Base-by-base conservation (phyloP, 2,113 vertebrate species). In the Zeus faber region DNA sequence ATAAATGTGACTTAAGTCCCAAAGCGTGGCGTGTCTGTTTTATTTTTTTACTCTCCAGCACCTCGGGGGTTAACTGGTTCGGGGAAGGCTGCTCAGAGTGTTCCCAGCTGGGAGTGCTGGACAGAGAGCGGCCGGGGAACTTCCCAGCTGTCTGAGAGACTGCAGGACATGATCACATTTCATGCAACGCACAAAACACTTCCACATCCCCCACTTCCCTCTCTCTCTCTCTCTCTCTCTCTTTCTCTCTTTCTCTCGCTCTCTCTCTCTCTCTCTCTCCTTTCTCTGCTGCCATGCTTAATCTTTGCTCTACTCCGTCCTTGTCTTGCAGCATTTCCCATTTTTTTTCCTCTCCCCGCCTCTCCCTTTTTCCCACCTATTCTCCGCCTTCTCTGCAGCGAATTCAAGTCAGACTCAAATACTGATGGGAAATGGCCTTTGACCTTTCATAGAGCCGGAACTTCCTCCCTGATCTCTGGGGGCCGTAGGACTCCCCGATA, bases 1-100 rank as follows among this genome's bases (percentile, higher is more conserved):
- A 91, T 96, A 95, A 97, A 96, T 77, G 77, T 86, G 85, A 91
- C 74, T 71, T 81, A 88, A 92, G 60, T 72, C 74, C 37, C 55
- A 79, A 68, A 0, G 29, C 7, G 31, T 83, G 14, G 53, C 11
- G 5, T 62, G 67, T 67, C 72, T 29, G 14, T 62, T 67, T 22
- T 65, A 80, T 65, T n/a, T 33, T 2, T 33, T 7, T 33, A 13
- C 31, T 9, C 46, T 58, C 56, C n/a, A 24, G 48, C 48, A 6
- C 17, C 35, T 49, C 20, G 40, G 31, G 74, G 69, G 79, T 83
- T 83, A 82, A 82, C 1, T 44, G 58, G 24, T 33, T 33, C 63
- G 72, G 66, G 16, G 48, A 23, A 33, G 17, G 47, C 50, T 64
- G 39, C 55, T 70, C 67, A 11, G 60, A 78, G 59, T 31, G 6